A percentile compares a stretch with the other conserved stretches of the same genome.
These are phyloP conservation scores for Chionodraco myersi DNA, from an alignment of 2,113 vertebrate genomes.

Conservation along the genomic window DNA sequence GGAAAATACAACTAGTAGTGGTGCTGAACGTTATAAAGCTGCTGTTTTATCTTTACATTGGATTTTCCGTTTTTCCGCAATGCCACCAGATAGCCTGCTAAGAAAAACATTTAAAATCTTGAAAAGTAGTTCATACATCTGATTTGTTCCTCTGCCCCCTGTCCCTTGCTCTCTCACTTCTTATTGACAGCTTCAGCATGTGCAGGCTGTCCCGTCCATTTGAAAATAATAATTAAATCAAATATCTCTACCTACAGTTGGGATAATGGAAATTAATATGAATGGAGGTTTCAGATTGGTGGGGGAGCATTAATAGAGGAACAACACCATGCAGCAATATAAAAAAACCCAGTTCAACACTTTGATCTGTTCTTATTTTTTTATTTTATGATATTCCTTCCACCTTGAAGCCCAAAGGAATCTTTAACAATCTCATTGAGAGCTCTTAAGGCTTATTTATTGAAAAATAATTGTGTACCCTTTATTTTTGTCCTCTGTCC, in stretches of 20 bases:
- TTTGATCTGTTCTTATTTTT: constrained; percentile 61
- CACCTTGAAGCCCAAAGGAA: constrained; percentile 63
- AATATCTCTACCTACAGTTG: neutral
- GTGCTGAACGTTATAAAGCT: neutral
- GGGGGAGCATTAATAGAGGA: neutral
- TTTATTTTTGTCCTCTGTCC: constrained; percentile 63
- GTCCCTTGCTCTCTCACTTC: neutral
- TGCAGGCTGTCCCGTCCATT: neutral
- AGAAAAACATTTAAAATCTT: neutral
- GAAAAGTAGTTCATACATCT: neutral
- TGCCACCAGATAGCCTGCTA: neutral
- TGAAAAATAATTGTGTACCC: constrained; percentile 77
- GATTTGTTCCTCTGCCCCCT: neutral
- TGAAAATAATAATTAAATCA: constrained; percentile 14
- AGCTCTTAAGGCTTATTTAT: constrained; percentile 67
- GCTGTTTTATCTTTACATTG: neutral
- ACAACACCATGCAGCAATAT: constrained; percentile 4
- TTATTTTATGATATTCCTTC: constrained; percentile 60
- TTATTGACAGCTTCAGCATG: neutral
- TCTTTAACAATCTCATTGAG: constrained; percentile 64
- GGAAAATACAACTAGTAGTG: neutral
- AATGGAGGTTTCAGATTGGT: neutral
- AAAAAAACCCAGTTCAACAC: constrained; percentile 43
- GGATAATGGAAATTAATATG: constrained; percentile 7
- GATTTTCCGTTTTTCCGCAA: neutral